These are phyloP conservation scores for Drosophila guanche DNA, from an alignment of 1,140 invertebrate species.

Conservation along the genomic window DNA sequence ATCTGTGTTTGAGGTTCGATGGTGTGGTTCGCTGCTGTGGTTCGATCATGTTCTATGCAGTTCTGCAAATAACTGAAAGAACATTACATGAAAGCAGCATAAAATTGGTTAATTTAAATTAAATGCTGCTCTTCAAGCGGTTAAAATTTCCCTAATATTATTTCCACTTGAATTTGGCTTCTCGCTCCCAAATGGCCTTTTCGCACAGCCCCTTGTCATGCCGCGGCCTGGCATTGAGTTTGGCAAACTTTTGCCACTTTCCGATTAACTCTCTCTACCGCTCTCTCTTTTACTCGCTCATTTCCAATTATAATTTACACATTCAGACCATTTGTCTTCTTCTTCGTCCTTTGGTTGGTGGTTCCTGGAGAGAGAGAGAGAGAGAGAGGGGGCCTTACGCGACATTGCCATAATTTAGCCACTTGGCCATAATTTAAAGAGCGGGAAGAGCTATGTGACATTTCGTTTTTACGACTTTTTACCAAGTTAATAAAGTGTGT, in stretches of 20 bases:
- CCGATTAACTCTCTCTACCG: neutral
- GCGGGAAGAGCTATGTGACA: conserved; percentile 39
- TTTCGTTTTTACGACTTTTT: conserved; percentile 58
- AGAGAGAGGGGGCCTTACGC: conserved; percentile 36
- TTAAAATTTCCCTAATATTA: too few relatives aligned
- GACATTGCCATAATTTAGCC: conserved; percentile 78
- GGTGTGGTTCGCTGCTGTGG: too few relatives aligned
- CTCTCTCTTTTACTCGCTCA: conserved; percentile 19
- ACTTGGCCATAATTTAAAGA: conserved; percentile 78
- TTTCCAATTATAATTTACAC: conserved; percentile 80
- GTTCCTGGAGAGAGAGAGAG: conserved; percentile 12
- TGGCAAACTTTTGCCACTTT: conserved; percentile 4
- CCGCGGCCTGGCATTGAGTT: too few relatives aligned
- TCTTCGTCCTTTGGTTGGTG: conserved; percentile 36
- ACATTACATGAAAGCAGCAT: too few relatives aligned
- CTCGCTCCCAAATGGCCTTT: too few relatives aligned
- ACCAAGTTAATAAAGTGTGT: conserved; percentile 60
- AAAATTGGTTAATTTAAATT: too few relatives aligned
- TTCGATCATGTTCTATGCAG: too few relatives aligned
- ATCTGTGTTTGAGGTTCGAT: too few relatives aligned
- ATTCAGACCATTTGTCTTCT: conserved; percentile 75
- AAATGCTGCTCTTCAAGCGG: too few relatives aligned
- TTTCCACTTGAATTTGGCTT: too few relatives aligned
- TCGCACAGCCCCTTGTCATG: too few relatives aligned
- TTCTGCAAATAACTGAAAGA: too few relatives aligned